Base-by-base conservation (phyloP, 1,140 invertebrate genomes). In the Daktulosphaira vitifoliae region DNA sequence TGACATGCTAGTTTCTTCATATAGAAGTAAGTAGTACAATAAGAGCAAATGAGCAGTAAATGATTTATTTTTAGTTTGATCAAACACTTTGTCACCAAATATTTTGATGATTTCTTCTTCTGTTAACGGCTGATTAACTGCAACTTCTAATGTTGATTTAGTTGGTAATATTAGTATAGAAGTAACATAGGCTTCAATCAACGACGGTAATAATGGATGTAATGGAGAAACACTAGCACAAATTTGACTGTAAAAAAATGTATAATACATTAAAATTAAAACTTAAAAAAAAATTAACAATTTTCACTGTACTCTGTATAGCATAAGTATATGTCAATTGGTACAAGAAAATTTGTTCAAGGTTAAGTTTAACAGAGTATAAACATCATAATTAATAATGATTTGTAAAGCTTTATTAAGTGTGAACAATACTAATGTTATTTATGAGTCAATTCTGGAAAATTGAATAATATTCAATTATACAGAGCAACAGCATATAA, bases 141-240 rank as follows among this genome's bases (percentile, higher is more conserved):
- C 6, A 78, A 69, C 44, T 74, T 88, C 81, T 7, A 73, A 72
- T 26, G 70, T 67, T 16, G 70, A 65, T 74, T 87, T 87, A 26
- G 81, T 81, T 70, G 82, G 86, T 1, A 88, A 85, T 33, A 92
- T 80, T 18, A 97, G 79, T 64, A 97, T 88, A 2, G 92, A 96
- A 74, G 92, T 93, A 0, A 97, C 92, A 71, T 94, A 98, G 0
- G 93, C 92, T 78, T 97, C 93, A 0, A 98, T 88, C 7, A 98
- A 76, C n/a, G 88, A 85, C 1, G 92, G 92, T 68, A 97, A 78
- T 15, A 96, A 88, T 0, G 93, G 90, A 79, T 98, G 94, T 26
- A 98, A 74, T 0, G 95, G 95, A 22, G 87, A 81, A 0, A 83
- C 82, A 62, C 89, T 88, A 48, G 84, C 84, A 70, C 90, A 91